These are phyloP conservation scores for Coreoperca whiteheadi DNA, from an alignment of 2,113 vertebrate genomes.

Conservation along the genomic window DNA sequence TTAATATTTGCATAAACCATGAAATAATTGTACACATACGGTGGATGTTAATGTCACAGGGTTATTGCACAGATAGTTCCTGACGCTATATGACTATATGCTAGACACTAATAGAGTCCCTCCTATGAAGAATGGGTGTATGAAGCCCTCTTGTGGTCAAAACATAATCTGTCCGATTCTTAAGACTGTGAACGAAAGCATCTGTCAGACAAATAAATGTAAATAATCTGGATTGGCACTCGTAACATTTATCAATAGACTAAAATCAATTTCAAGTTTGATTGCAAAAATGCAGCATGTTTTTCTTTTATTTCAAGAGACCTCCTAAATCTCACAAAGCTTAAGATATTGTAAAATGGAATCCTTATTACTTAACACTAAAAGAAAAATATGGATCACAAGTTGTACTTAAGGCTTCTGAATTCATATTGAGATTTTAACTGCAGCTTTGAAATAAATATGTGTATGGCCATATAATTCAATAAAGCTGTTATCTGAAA, in stretches of 20 bases:
- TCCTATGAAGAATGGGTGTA: constrained; percentile 31
- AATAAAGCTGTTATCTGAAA: background rate
- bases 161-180: background rate
- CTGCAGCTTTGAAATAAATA: background rate
- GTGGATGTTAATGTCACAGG: no score
- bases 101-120: background rate
- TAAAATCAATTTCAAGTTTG: background rate
- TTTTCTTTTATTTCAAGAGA: background rate
- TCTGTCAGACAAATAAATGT: background rate
- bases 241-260: background rate
- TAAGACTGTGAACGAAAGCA: background rate
- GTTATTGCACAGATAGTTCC: no score
- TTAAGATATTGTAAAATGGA: background rate
- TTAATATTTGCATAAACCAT: no score
- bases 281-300: background rate
- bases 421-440: background rate
- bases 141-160: constrained; percentile 74
- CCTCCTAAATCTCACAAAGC: background rate
- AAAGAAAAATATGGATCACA: background rate
- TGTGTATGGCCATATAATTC: background rate
- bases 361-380: background rate
- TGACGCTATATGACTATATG: no score
- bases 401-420: background rate
- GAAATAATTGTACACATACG: no score
- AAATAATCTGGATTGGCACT: background rate